Conservation (phyloP, 2,113 vertebrate species). For the Fregata magnificens region DNA sequence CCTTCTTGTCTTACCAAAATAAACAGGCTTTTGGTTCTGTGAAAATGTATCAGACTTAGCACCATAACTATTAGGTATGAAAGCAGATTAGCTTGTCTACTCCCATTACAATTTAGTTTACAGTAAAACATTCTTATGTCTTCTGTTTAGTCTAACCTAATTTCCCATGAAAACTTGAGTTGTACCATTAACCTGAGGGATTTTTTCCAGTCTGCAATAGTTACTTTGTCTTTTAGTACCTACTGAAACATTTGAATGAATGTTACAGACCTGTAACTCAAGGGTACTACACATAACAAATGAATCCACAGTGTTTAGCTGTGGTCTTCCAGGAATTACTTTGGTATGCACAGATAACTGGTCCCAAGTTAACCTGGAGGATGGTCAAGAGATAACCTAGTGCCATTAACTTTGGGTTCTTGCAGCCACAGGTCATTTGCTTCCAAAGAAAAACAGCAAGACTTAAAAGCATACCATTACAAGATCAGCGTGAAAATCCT, state of each 20-base stretch:
- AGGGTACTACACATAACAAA: background rate
- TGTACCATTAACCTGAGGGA: background rate
- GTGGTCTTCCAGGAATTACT: background rate
- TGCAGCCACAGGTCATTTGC: background rate
- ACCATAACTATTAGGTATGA: background rate
- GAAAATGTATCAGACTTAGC: background rate
- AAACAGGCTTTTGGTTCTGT: background rate
- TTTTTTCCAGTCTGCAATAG: background rate
- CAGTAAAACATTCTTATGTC: background rate
- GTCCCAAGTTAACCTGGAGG: background rate
- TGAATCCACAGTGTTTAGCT: background rate
- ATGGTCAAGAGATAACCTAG: background rate
- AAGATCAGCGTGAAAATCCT: conserved; percentile 2
- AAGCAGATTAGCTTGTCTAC: background rate
- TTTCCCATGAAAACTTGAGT: background rate
- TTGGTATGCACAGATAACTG: background rate
- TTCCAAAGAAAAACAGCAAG: conserved; percentile 8
- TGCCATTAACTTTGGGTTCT: background rate
- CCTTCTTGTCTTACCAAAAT: background rate
- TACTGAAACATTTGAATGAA: background rate
- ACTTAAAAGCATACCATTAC: background rate
- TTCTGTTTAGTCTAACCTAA: background rate
- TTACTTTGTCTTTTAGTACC: background rate
- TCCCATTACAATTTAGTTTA: background rate
- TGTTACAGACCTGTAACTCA: background rate